A percentile compares a stretch with the other conserved stretches of the same genome.
Conservation (phyloP, 2,888 invertebrate genomes). For the Drosophila borborema region DNA sequence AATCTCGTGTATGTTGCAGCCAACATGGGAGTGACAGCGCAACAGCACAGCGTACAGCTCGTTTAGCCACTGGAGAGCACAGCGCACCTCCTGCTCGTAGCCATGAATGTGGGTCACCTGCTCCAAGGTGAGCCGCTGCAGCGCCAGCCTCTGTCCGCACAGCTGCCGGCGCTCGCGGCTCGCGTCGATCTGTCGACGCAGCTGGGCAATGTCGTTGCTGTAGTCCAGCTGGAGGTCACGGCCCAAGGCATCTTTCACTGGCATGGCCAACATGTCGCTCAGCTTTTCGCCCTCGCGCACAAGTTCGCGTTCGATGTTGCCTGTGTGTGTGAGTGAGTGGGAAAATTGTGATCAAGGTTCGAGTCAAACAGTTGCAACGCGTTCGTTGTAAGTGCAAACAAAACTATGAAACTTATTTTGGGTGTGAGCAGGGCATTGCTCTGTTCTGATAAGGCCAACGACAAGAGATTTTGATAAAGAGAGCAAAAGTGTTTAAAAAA, state of each 20-base stretch:
- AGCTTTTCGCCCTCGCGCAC: conserved; percentile 91
- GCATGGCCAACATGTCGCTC: conserved; percentile 91
- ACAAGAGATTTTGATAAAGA: too few relatives aligned
- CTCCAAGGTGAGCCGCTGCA: conserved; percentile 91
- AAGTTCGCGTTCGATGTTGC: conserved; percentile 88
- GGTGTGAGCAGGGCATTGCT: background rate
- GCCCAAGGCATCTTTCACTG: conserved; percentile 91
- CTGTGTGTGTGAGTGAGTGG: conserved; percentile 83
- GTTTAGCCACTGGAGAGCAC: conserved; percentile 91
- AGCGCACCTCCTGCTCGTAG: conserved; percentile 91
- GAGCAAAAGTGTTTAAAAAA: too few relatives aligned
- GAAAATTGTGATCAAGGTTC: conserved; percentile 2
- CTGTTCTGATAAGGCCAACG: background rate
- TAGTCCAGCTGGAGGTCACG: conserved; percentile 90
- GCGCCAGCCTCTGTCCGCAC: conserved; percentile 90
- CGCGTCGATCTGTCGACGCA: conserved; percentile 89
- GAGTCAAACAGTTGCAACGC: conserved; percentile 23
- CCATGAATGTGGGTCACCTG: conserved; percentile 91
- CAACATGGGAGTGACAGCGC: conserved; percentile 89
- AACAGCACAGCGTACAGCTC: conserved; percentile 91
- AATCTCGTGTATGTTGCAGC: conserved; percentile 90
- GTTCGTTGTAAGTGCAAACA: conserved; percentile 14
- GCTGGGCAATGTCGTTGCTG: conserved; percentile 89
- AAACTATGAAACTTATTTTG: background rate
- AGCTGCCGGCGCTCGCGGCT: conserved; percentile 90